Conservation (phyloP, 2,888 invertebrate species). For the Plebejus argus region DNA sequence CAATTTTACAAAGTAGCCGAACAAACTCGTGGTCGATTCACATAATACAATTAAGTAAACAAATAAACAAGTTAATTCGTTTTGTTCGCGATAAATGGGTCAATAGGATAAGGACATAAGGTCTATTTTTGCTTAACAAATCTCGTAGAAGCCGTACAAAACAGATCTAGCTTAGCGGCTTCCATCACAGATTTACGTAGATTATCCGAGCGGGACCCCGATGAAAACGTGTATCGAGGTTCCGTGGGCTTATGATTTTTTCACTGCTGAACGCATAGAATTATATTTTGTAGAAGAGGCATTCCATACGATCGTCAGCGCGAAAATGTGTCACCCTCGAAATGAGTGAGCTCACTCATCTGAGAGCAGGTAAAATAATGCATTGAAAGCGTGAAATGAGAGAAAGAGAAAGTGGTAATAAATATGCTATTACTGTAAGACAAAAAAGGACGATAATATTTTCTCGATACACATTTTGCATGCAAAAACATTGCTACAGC, state of each 20-base stretch:
- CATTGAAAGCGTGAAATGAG: no score
- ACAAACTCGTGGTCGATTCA: neutral
- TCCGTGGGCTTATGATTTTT: constrained; percentile 36
- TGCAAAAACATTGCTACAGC: no score
- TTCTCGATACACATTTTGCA: no score
- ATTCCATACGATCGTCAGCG: no score
- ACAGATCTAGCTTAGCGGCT: constrained; percentile 60
- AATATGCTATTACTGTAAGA: no score
- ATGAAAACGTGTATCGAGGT: constrained; percentile 48
- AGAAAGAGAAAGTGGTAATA: no score
- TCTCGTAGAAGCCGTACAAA: constrained; percentile 59
- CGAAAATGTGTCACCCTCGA: no score
- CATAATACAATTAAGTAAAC: constrained; percentile 21
- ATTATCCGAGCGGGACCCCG: constrained; percentile 56
- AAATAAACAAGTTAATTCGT: constrained; percentile 36
- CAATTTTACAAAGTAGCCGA: neutral
- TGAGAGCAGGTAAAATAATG: no score
- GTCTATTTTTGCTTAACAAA: constrained; percentile 39
- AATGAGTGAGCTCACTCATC: no score
- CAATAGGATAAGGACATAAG: constrained; percentile 36
- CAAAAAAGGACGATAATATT: no score
- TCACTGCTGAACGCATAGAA: neutral
- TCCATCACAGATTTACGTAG: constrained; percentile 63
- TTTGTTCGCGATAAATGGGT: constrained; percentile 33
- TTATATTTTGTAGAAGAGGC: no score